Base-by-base conservation (phyloP, 2,113 vertebrate genomes). In the Upupa epops region DNA sequence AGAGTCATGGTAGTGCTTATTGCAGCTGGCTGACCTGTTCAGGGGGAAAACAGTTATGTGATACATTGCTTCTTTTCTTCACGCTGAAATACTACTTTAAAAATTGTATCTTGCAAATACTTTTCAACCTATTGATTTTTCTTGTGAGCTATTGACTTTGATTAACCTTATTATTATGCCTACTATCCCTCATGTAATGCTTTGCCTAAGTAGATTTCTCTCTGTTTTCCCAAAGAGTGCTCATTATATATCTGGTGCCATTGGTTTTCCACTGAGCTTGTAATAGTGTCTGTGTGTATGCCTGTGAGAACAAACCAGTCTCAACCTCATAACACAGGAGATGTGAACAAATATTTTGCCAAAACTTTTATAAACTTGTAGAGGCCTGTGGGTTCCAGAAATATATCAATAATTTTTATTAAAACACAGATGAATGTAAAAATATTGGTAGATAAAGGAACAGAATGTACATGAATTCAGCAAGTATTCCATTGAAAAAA, bases 391-490 rank as follows among this genome's bases (percentile, higher is more conserved):
- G 11, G 28, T n/a, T 65, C 28, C 37, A 77, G 54, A 83, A 95
- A 82, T 28, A 6, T 0, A 2, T 72, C 26, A 68, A 60, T 54
- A 79, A 26, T n/a, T 71, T 74, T 77, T 60, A 48, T 70, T 37
- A 0, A 17, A 76, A 73, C 63, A 46, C 58, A 45, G 2, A 11
- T 5, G 5, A 6, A 26, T n/a, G 17, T 29, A 61, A 76, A 92
- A 85, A 51, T 73, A 20, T 40, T 18, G 22, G 24, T 64, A 69
- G 46, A 54, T 68, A 82, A 65, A 22, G 37, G 15, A 48, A 45
- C 6, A 63, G 6, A 66, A 54, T 0, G 1, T 13, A 25, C 4
- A 32, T n/a, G 1, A 88, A 45, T 80, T 48, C 21, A 34, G 3
- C 7, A 66, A 31, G 76, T 42, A 70, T 29, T 65, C 7, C 49